Conservation (phyloP, 2,113 vertebrate genomes). For the Spheniscus mendiculus region DNA sequence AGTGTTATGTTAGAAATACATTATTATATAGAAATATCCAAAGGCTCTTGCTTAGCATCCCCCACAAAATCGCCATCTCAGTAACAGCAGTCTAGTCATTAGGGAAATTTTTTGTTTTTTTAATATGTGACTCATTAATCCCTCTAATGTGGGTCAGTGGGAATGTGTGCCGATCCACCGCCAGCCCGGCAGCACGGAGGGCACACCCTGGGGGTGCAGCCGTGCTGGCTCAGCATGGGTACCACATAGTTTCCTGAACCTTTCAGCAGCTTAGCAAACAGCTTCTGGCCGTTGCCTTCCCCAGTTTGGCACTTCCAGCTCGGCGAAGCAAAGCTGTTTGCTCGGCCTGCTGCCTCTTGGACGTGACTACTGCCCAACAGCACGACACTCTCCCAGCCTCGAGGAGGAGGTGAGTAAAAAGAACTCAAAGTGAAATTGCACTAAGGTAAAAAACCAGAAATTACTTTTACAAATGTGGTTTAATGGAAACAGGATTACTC, state of each 20-base stretch:
- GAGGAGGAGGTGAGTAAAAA: neutral
- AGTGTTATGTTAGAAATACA: neutral
- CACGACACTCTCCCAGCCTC: fast-evolving
- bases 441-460: neutral
- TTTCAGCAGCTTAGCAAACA: neutral
- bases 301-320: neutral
- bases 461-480: neutral
- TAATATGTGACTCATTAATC: neutral
- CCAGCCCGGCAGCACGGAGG: neutral
- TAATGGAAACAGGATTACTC: neutral
- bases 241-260: neutral
- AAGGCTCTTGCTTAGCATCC: neutral
- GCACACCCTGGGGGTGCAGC: neutral
- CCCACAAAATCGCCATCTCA: neutral
- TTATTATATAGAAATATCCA: neutral
- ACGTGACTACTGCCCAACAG: neutral
- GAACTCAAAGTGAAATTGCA: neutral
- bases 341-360: neutral
- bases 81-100: neutral
- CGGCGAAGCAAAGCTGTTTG: neutral
- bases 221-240: neutral
- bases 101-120: neutral
- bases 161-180: neutral
- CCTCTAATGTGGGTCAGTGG: neutral
- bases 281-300: neutral